Conservation (phyloP, 37 sponge, comb jelly and placozoan genomes). For the Halisarca cf. caerulea region DNA sequence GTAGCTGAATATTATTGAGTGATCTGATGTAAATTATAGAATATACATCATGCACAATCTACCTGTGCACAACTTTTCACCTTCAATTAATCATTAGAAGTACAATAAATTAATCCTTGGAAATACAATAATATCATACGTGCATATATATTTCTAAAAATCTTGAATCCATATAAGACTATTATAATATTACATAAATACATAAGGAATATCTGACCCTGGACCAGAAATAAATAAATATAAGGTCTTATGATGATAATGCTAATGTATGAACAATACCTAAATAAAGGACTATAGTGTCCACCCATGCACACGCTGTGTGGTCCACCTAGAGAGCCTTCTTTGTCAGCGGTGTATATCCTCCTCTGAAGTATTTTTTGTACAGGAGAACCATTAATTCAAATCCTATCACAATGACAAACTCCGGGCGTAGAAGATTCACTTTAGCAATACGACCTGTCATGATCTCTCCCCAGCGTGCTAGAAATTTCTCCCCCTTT, state of each 20-base stretch:
- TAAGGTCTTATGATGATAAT: neutral
- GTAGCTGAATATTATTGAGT: too few relatives aligned
- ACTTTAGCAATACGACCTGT: slow-evolving; percentile 40
- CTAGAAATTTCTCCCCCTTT: slow-evolving; percentile 54
- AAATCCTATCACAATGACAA: slow-evolving; percentile 38
- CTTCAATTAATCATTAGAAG: too few relatives aligned
- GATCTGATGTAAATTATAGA: too few relatives aligned
- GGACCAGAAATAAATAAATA: too few relatives aligned
- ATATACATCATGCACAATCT: too few relatives aligned
- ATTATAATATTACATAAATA: too few relatives aligned
- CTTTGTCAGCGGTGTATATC: neutral
- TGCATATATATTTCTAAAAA: too few relatives aligned
- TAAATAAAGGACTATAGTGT: neutral
- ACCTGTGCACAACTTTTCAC: too few relatives aligned
- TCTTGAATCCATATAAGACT: too few relatives aligned
- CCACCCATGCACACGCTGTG: neutral
- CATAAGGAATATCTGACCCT: too few relatives aligned
- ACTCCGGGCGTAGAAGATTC: slow-evolving; percentile 52
- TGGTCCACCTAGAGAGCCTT: neutral
- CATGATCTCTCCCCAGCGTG: slow-evolving; percentile 58
- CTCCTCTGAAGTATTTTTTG: slow-evolving; percentile 17
- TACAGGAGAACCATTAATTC: slow-evolving; percentile 29
- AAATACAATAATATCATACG: too few relatives aligned
- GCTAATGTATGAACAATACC: neutral
- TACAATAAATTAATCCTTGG: too few relatives aligned